A percentile compares a stretch with the other conserved stretches of the same genome.
These are phyloP conservation scores for Anorthoa munda DNA, from an alignment of 2,888 invertebrate species.

Conservation along the genomic window DNA sequence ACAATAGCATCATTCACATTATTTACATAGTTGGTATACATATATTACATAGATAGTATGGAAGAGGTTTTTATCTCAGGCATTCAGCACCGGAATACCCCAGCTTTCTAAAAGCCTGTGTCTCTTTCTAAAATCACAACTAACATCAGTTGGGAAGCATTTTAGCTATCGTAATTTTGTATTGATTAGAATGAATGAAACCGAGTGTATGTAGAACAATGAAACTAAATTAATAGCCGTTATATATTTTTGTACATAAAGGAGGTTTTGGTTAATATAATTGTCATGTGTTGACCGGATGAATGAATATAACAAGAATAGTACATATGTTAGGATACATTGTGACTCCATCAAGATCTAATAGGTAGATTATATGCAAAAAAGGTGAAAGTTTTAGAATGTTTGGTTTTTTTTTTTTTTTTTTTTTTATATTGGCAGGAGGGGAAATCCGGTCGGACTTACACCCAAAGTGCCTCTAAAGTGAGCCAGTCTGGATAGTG, in stretches of 20 bases:
- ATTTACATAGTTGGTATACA: constrained; percentile 1
- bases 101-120: background rate
- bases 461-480: no score
- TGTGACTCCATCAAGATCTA: background rate
- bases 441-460: no score
- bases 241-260: background rate
- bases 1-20: constrained; percentile 1
- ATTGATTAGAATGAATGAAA: background rate
- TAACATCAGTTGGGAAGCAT: background rate
- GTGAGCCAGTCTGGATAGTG: no score
- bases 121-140: no score
- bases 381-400: background rate
- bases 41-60: no score
- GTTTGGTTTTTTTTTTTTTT: no score
- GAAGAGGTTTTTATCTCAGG: background rate
- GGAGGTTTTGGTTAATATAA: background rate
- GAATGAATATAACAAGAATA: background rate
- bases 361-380: no score
- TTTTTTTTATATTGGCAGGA: no score
- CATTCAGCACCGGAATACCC: background rate
- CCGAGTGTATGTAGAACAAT: background rate
- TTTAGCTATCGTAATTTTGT: background rate
- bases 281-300: background rate
- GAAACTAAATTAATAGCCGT: background rate
- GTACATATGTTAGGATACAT: background rate